These are phyloP conservation scores for Drosophila setifemur DNA, from an alignment of 1,140 invertebrate species.

Conservation along the genomic window DNA sequence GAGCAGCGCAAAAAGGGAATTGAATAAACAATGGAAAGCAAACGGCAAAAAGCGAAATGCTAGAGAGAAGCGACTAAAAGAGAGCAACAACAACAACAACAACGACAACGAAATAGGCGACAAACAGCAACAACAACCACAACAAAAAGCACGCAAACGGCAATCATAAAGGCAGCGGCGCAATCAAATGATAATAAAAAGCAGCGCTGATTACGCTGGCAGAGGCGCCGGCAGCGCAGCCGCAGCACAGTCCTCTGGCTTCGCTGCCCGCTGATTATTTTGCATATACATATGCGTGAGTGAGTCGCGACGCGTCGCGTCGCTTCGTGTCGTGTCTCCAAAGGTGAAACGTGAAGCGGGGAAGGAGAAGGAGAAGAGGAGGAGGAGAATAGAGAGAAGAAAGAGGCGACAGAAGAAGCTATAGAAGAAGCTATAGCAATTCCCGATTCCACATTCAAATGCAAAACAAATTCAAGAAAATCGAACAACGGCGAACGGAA, in stretches of 20 bases:
- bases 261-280: slow-evolving; percentile 57
- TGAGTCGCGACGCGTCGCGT: slow-evolving; percentile 44
- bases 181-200: slow-evolving; percentile 81
- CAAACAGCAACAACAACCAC: slow-evolving; percentile 52
- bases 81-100: slow-evolving; percentile 26
- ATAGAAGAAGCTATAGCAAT: slow-evolving; percentile 75
- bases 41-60: slow-evolving; percentile 47
- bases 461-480: slow-evolving; percentile 75
- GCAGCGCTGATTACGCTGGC: slow-evolving; percentile 70
- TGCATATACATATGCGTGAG: slow-evolving; percentile 37
- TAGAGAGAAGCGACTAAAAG: slow-evolving; percentile 35
- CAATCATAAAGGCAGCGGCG: slow-evolving; percentile 68
- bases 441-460: slow-evolving; percentile 63
- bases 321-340: slow-evolving; percentile 42
- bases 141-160: no score
- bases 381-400: slow-evolving; percentile 26
- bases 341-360: slow-evolving; percentile 65
- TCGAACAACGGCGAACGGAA: slow-evolving; percentile 57
- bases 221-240: slow-evolving; percentile 8
- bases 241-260: slow-evolving; percentile 11
- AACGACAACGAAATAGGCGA: slow-evolving; percentile 48
- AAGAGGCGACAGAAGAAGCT: slow-evolving; percentile 3
- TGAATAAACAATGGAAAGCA: slow-evolving; percentile 58
- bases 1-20: slow-evolving; percentile 51
- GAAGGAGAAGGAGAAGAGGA: slow-evolving; percentile 1